Conservation (phyloP, 2,113 vertebrate genomes). For the Castor canadensis region DNA sequence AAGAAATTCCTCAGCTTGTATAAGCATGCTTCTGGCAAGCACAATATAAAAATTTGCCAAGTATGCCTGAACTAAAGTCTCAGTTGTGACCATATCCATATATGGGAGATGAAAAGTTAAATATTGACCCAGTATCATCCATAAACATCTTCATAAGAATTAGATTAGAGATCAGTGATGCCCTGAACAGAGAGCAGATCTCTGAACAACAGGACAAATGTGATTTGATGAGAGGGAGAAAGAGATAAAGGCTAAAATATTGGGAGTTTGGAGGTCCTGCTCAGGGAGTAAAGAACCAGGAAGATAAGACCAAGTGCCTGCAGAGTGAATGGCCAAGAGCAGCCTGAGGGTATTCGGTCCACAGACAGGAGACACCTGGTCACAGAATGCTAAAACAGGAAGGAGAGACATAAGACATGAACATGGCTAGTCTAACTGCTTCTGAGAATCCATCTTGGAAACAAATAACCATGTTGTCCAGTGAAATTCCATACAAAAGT, state of each 20-base stretch:
- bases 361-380: not conserved
- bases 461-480: constrained; percentile 17
- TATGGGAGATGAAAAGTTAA: not conserved
- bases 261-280: not conserved
- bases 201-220: too few relatives aligned
- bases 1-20: not conserved
- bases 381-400: not conserved
- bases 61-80: constrained; percentile 9
- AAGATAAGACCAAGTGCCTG: not conserved
- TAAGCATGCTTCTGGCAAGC: not conserved
- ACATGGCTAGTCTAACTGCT: not conserved
- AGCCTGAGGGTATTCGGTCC: not conserved
- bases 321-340: not conserved
- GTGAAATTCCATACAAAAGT: constrained; percentile 23
- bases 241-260: not conserved
- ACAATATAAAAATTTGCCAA: constrained; percentile 27
- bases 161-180: not conserved
- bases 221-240: not conserved
- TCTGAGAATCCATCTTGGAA: constrained; percentile 7
- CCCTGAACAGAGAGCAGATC: not conserved
- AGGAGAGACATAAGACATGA: not conserved
- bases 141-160: constrained; percentile 15
- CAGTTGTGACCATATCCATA: not conserved
- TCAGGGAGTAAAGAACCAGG: not conserved
- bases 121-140: not conserved